A percentile compares a stretch with the other conserved stretches of the same genome.
phyloP scores from a whole-genome alignment of 2,797 vertebrate species.

The Babyrousa celebensis region DNA sequence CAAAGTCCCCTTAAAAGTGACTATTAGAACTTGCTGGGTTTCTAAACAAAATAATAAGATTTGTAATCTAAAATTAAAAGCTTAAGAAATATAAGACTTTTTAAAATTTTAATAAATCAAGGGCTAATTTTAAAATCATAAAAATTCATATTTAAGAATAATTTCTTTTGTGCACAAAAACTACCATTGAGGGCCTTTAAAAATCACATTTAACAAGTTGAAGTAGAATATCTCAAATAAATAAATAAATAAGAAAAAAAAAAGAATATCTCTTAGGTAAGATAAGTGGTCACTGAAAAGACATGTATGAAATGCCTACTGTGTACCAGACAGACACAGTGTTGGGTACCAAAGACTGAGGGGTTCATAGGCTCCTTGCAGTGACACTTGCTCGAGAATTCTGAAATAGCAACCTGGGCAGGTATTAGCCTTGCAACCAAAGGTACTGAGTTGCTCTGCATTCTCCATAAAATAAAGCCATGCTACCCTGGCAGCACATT shows the following conservation, averaged over 20 bases:
- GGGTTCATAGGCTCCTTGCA: neutral
- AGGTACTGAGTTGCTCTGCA: neutral
- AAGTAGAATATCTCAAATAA: neutral
- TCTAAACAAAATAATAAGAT: constrained; percentile 61
- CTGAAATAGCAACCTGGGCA: neutral
- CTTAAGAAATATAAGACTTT: constrained; percentile 10
- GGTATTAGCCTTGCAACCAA: neutral
- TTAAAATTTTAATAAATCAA: constrained; percentile 47
- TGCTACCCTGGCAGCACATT: too few species aligned
- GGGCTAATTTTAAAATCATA: constrained; percentile 65
- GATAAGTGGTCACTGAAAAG: neutral
- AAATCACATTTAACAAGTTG: constrained; percentile 10
- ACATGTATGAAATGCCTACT: neutral
- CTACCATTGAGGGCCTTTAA: constrained; percentile 44
- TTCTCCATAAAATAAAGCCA: neutral
- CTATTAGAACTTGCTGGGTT: constrained; percentile 42
- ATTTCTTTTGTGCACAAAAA: constrained; percentile 53
- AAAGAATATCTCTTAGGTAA: neutral
- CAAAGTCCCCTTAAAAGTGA: constrained; percentile 47
- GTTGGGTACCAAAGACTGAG: neutral
- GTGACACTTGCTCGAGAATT: neutral
- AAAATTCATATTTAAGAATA: constrained; percentile 54
- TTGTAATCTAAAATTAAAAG: constrained; percentile 63
- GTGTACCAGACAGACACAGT: neutral
- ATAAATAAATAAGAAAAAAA: too few species aligned